These are phyloP conservation scores for Sarotherodon lohbergeri DNA, from an alignment of 2,113 vertebrate genomes.

Conservation along the genomic window DNA sequence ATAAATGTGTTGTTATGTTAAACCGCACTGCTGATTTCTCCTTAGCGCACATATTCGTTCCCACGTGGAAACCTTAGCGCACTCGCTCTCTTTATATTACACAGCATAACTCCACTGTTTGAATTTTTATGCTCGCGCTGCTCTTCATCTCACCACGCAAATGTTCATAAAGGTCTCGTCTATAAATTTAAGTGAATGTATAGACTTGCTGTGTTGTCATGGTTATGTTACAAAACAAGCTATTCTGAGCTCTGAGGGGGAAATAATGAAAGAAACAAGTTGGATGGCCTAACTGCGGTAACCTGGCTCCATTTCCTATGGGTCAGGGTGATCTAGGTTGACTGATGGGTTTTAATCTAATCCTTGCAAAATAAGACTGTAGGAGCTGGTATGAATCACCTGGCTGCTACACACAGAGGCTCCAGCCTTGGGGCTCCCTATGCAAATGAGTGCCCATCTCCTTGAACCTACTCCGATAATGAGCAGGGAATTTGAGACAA, in stretches of 20 bases:
- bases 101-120: neutral
- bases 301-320: conserved; percentile 2
- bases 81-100: neutral
- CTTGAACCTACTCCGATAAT: conserved; percentile 65
- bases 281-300: neutral
- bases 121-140: neutral
- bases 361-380: conserved; percentile 42
- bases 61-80: neutral
- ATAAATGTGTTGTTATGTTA: neutral
- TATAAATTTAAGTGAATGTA: neutral
- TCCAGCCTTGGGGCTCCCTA: conserved; percentile 38
- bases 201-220: neutral
- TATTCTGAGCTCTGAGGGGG: neutral
- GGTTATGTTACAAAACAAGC: neutral
- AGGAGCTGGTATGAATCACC: conserved; percentile 60
- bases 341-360: conserved; percentile 70
- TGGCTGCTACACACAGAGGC: conserved; percentile 37
- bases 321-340: conserved; percentile 40
- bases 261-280: neutral
- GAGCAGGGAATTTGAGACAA: conserved; percentile 47
- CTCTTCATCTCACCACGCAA: neutral
- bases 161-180: neutral
- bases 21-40: neutral
- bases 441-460: conserved; percentile 67
- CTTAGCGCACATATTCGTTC: neutral